A percentile compares a stretch with the other conserved stretches of the same genome.
Conservation (phyloP, 2,113 vertebrate species). For the Channa maculata region DNA sequence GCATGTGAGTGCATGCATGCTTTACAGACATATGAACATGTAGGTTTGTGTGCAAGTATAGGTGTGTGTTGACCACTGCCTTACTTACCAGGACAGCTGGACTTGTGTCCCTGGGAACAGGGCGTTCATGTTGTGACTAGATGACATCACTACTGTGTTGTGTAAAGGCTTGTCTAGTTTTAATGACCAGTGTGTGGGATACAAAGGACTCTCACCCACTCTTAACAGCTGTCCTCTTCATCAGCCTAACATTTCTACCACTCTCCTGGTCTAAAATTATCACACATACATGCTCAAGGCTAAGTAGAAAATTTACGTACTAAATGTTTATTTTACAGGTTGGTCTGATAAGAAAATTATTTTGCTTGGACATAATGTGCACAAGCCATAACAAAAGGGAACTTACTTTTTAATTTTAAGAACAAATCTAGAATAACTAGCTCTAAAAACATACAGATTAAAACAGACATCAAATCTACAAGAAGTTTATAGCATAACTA, state of each 20-base stretch:
- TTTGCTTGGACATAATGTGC: too few relatives aligned
- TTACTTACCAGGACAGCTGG: constrained; percentile 58
- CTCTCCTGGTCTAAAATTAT: constrained; percentile 2
- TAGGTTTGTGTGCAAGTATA: constrained; percentile 22
- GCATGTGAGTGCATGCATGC: constrained; percentile 17
- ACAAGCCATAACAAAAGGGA: too few relatives aligned
- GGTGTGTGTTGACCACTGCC: constrained; percentile 14
- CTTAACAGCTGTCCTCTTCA: constrained; percentile 41
- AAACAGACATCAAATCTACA: background rate
- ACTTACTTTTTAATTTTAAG: too few relatives aligned
- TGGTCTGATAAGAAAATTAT: background rate
- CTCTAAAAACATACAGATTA: background rate
- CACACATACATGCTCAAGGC: background rate
- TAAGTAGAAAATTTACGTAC: too few relatives aligned
- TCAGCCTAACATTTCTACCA: constrained; percentile 2
- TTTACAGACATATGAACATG: constrained; percentile 14
- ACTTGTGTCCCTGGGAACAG: constrained; percentile 54
- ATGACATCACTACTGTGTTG: constrained; percentile 54
- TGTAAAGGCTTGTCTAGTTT: constrained; percentile 40
- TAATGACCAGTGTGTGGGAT: constrained; percentile 45
- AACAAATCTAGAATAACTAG: too few relatives aligned
- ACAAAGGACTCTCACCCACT: constrained; percentile 27
- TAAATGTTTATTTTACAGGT: background rate
- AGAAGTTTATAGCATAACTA: background rate
- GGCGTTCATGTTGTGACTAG: constrained; percentile 42